Percentiles rank a stretch among this genome's conserved stretches.
These are phyloP conservation scores for Hephaestus fuliginosus DNA, from an alignment of 2,797 vertebrate genomes.

Conservation along the genomic window DNA sequence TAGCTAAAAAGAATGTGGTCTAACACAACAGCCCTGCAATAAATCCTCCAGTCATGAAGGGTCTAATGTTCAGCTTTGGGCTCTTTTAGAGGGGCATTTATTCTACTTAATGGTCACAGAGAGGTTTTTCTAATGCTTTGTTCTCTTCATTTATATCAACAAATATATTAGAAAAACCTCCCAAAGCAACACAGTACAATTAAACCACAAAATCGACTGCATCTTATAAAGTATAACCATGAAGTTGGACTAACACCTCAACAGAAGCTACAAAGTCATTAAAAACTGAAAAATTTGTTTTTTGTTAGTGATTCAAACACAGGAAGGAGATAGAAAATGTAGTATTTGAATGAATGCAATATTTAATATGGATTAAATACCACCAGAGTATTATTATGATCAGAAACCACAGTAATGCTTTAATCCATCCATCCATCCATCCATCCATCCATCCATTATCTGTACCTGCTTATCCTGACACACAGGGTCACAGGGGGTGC, in stretches of 20 bases:
- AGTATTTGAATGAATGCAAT: no score
- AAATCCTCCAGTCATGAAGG: neutral
- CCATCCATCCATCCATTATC: no score
- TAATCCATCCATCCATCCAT: no score
- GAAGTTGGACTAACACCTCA: neutral
- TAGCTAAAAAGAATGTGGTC: neutral
- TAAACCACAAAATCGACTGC: neutral
- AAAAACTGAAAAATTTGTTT: neutral
- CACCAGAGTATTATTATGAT: neutral
- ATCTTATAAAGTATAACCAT: neutral
- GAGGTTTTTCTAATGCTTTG: no score
- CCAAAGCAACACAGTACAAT: neutral
- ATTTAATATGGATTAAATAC: no score
- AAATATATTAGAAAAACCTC: no score
- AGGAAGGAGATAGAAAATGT: no score
- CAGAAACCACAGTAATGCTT: neutral
- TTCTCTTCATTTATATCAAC: no score
- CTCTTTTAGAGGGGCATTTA: neutral
- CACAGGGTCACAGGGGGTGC: no score
- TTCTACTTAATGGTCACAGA: neutral
- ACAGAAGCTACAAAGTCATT: neutral
- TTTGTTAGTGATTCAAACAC: neutral
- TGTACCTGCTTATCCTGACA: no score
- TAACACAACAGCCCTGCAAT: neutral
- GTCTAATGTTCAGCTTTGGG: neutral